Percentiles rank a stretch among this genome's conserved stretches.
phyloP scores from a whole-genome alignment of 2,113 vertebrate species.

The Melanerpes aurifrons region DNA sequence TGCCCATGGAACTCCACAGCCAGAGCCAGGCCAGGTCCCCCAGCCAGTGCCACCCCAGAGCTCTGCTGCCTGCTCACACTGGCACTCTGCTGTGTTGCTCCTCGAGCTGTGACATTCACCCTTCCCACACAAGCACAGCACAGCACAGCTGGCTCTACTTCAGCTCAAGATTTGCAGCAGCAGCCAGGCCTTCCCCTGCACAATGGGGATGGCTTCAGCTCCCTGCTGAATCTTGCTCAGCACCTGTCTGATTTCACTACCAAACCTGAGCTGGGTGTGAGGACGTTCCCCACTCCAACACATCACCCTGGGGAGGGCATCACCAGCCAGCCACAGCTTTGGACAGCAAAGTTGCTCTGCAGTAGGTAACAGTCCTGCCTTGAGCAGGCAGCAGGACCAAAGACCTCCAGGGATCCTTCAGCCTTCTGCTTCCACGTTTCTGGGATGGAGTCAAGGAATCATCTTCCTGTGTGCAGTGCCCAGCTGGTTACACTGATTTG shows the following conservation, averaged over 20 bases:
- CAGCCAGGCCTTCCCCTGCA: not conserved
- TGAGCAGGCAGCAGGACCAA: too few species aligned
- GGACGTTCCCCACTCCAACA: too few species aligned
- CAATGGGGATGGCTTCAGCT: not conserved
- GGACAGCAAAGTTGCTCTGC: too few species aligned
- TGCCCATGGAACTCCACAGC: not conserved
- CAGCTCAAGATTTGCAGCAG: not conserved
- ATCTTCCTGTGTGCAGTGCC: too few species aligned
- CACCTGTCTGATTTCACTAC: not conserved
- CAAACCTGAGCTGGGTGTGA: not conserved
- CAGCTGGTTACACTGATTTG: too few species aligned
- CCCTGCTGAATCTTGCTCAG: not conserved
- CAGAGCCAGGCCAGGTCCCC: not conserved
- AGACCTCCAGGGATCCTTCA: too few species aligned
- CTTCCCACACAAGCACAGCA: not conserved
- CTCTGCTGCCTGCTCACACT: not conserved
- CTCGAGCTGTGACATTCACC: not conserved
- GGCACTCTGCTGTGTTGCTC: not conserved
- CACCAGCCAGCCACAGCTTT: too few species aligned
- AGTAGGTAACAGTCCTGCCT: too few species aligned
- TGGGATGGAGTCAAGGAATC: too few species aligned
- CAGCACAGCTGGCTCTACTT: not conserved
- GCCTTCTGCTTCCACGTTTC: too few species aligned
- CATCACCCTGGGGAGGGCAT: too few species aligned
- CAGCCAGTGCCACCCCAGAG: accelerated